These are phyloP conservation scores for Leptocoma aspasia DNA, from an alignment of 2,113 vertebrate genomes.

Conservation along the genomic window DNA sequence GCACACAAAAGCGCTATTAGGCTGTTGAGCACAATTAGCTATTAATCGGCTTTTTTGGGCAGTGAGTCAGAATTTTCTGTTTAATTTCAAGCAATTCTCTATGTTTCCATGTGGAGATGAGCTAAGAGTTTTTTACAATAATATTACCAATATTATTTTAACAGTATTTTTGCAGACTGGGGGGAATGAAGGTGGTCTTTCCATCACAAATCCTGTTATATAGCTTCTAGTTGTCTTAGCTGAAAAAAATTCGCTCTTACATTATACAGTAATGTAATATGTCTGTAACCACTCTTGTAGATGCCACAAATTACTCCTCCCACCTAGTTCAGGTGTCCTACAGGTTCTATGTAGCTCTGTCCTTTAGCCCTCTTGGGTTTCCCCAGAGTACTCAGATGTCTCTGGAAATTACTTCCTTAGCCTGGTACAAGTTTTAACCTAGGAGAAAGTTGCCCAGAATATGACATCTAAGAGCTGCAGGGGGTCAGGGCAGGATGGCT, in stretches of 20 bases:
- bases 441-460: background rate
- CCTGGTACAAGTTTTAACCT: background rate
- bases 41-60: background rate
- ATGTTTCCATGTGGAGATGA: background rate
- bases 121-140: background rate
- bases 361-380: background rate
- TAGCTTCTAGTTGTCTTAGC: background rate
- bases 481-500: accelerated
- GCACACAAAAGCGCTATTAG: background rate
- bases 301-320: background rate
- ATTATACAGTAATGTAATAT: background rate
- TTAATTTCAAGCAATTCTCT: background rate
- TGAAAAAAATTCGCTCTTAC: background rate
- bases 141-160: background rate
- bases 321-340: background rate
- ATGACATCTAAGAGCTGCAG: background rate
- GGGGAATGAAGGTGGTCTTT: background rate
- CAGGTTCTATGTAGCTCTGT: background rate
- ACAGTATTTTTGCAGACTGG: background rate
- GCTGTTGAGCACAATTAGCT: background rate
- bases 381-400: background rate
- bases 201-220: background rate
- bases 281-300: background rate
- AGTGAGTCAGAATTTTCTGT: background rate
- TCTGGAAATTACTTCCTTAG: background rate